phyloP scores from a whole-genome alignment of 2,797 vertebrate genomes.

The Iguana delicatissima region DNA sequence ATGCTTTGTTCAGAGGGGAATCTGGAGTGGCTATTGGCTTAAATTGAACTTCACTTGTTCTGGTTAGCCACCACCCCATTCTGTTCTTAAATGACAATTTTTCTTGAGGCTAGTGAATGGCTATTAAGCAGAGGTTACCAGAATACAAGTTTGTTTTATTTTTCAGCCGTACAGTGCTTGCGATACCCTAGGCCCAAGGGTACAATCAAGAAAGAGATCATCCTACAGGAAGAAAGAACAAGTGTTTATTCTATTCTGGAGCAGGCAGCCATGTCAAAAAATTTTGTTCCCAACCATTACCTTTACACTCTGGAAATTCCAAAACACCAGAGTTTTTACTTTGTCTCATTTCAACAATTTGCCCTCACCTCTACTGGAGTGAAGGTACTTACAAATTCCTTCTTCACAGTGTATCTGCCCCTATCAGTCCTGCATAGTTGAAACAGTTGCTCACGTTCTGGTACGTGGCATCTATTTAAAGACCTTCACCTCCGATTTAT shows the following conservation, averaged over 20 bases:
- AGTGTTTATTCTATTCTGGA: background rate
- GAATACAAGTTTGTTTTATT: background rate
- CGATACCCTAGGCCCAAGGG: too few species aligned
- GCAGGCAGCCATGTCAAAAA: background rate
- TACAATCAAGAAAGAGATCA: background rate
- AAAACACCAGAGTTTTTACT: background rate
- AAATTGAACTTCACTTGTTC: background rate
- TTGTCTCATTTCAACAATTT: background rate
- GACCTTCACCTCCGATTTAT: too few species aligned
- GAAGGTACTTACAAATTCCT: background rate
- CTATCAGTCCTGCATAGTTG: background rate
- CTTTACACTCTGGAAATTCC: background rate
- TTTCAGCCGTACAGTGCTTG: too few species aligned
- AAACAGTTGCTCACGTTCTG: background rate
- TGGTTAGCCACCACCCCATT: too few species aligned
- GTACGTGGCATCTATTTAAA: too few species aligned
- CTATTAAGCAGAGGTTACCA: too few species aligned
- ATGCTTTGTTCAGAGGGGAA: background rate
- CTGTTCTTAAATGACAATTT: too few species aligned
- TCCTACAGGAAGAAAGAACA: background rate
- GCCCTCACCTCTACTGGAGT: background rate
- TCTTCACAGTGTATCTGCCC: background rate
- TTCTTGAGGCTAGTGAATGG: too few species aligned
- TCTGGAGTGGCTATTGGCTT: background rate
- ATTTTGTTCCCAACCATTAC: background rate